Base-by-base conservation (phyloP, 2,888 invertebrate species). In the Strigamia transsilvanica region DNA sequence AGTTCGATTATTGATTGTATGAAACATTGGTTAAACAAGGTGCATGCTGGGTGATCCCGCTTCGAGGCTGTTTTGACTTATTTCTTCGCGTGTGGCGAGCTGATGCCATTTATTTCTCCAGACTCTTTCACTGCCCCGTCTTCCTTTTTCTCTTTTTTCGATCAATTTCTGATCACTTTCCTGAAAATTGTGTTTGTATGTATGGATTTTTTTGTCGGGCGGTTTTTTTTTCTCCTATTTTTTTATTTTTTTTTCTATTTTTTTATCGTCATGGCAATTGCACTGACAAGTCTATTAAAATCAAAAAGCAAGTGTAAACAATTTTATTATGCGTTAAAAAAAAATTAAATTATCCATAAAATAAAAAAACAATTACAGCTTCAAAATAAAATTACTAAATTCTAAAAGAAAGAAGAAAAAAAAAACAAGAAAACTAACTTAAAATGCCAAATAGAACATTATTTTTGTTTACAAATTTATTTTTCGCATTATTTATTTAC, bases 61-160 rank as follows among this genome's bases (percentile, higher is more conserved):
- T 73, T 13, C 73, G 27, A 32, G 73, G 27, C 32, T 73, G 73
- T 73, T 73, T 73, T 73, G 23, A 73, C 73, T 73, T 73, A 73
- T 27, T 73, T 73, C 27, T 32, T 27, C 73, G 73, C 73, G 73
- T 73, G 32, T 12, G 73, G 32, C 27, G 73, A 73, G 73, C 73
- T 27, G 73, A 73, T 32, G 73, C 73, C 73, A 73, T 73, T 73
- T 73, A 73, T 73, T 56, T 73, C 73, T 73, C 32, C 12, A n/a
- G 23, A 38, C 78, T n/a, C 18, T 38, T n/a, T 13, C 41, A 2
- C 79, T 79, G 18, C 38, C 42, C 41, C 15, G 41, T 38, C 42
- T 79, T 79, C 42, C n/a, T n/a, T 79, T 41, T 79, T 79, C 15
- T 34, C 38, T 77, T 23, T 77, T 79, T 79, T 38, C 79, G 79